These are phyloP conservation scores for Epicampocera succincta DNA, from an alignment of 2,888 invertebrate species.

Conservation along the genomic window DNA sequence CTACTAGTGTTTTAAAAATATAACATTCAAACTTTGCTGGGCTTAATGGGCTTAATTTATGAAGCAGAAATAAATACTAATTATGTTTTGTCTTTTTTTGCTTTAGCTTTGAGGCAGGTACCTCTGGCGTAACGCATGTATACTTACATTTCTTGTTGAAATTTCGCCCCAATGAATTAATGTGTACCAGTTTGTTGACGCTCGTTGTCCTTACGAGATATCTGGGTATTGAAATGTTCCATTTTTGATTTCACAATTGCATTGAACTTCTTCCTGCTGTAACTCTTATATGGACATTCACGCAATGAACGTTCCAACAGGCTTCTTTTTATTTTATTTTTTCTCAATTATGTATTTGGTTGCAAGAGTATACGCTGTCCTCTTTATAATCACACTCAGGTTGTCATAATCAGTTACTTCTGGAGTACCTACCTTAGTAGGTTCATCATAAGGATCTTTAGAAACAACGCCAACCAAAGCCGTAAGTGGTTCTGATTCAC, in stretches of 20 bases:
- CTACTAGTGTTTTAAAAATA: too few species aligned
- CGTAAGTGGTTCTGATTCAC: constrained; percentile 92
- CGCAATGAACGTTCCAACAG: constrained; percentile 89
- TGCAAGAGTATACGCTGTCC: constrained; percentile 95
- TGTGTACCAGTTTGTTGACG: constrained; percentile 95
- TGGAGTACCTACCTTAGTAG: constrained; percentile 95
- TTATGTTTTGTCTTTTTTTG: too few species aligned
- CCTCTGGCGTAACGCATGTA: constrained; percentile 82
- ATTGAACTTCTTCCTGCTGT: constrained; percentile 84
- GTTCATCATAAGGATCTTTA: constrained; percentile 95
- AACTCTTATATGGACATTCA: too few species aligned
- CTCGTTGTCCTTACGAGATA: constrained; percentile 89
- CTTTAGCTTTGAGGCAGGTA: too few species aligned
- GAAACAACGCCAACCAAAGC: constrained; percentile 90
- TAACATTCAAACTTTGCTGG: too few species aligned
- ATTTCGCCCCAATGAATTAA: constrained; percentile 95
- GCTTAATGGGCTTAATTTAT: too few species aligned
- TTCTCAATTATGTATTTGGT: constrained; percentile 96
- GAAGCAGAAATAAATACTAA: too few species aligned
- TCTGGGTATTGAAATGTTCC: constrained; percentile 94
- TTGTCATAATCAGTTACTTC: constrained; percentile 96
- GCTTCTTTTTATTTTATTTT: constrained; percentile 91
- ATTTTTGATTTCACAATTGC: constrained; percentile 89
- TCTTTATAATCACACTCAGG: constrained; percentile 94
- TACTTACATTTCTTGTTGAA: constrained; percentile 78